A percentile compares a stretch with the other conserved stretches of the same genome.
phyloP scores from a whole-genome alignment of 2,888 invertebrate species.

The Lapara coniferarum region DNA sequence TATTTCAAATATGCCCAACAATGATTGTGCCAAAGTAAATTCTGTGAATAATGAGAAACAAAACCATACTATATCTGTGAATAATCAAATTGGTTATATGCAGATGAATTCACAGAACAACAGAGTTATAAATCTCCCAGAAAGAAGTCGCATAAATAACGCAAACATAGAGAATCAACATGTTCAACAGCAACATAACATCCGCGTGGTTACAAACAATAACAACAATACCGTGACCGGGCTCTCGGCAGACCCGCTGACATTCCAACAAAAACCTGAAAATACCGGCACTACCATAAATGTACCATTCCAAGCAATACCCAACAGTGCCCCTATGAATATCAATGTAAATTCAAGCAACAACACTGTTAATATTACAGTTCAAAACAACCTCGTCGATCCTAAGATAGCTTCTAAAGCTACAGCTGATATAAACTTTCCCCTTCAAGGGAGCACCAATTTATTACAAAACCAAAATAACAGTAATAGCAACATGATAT shows the following conservation, averaged over 20 bases:
- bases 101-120: conserved; percentile 77
- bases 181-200: conserved; percentile 76
- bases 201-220: conserved; percentile 76
- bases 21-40: conserved; percentile 74
- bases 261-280: conserved; percentile 75
- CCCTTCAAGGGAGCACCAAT: conserved; percentile 66
- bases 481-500: conserved; percentile 68
- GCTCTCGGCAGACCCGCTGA: conserved; percentile 63
- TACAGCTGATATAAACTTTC: conserved; percentile 71
- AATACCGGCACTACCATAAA: conserved; percentile 76
- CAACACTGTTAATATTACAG: conserved; percentile 78
- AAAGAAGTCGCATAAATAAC: conserved; percentile 69
- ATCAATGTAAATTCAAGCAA: conserved; percentile 80
- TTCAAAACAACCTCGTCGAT: conserved; percentile 78
- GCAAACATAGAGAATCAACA: conserved; percentile 69
- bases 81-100: conserved; percentile 76
- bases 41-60: conserved; percentile 69
- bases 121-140: conserved; percentile 76
- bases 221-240: conserved; percentile 62
- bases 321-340: conserved; percentile 80
- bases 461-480: conserved; percentile 68
- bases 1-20: conserved; percentile 62
- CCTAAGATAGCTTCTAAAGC: conserved; percentile 78
- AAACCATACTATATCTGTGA: conserved; percentile 72
- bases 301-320: conserved; percentile 80